Evolutionary conservation across 2,797 vertebrate species (phyloP), one percentile per base, ranked within the genome.

Genomic region (Sebastes oblongus): DNA sequence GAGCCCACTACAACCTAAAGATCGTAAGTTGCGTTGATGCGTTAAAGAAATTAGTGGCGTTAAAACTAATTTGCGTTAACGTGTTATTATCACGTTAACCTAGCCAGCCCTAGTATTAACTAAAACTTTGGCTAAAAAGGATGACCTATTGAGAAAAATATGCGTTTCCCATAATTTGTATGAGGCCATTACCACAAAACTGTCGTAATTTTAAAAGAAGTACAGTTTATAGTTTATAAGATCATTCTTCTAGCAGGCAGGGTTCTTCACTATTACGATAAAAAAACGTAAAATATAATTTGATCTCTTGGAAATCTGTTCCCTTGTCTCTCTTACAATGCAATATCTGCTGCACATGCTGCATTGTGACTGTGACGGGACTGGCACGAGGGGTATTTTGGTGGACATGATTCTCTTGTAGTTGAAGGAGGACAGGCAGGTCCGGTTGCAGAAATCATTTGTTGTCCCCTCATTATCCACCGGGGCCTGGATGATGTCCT

Each of bases 391-490:
- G 88, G 60, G 66, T 0, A 79, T 82, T 71, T 81, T 86, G 32
- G n/a, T 59, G 29, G 79, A 72, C 59, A 73, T 16, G 1, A 62
- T 66, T 76, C 88, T 96, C 93, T 97, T 97, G 91, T 96, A 93
- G 86, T 96, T 97, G 7, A 97, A 97, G 0, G 96, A 93, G 66
- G 95, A 95, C 62, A 98, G 93, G 90, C 98, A 99, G 36, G 94
- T 93, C 73, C 97, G 95, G 91, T 97, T 97, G 92, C 98, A 99
- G 95, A 99, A 99, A 81, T 98, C 96, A 86, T 96, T 97, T 67
- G 94, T 91, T 50, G 93, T 91, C 56, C 91, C 95, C 1, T 93
- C 93, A 29, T 86, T 86, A 66, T 98, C 97, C 90, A 97, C 96
- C 14, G 94, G 93, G 55, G 96, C 96, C 83, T 93, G 96, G 88